Conservation (phyloP, 2,797 vertebrate genomes). For the Neopelma chrysocephalum region DNA sequence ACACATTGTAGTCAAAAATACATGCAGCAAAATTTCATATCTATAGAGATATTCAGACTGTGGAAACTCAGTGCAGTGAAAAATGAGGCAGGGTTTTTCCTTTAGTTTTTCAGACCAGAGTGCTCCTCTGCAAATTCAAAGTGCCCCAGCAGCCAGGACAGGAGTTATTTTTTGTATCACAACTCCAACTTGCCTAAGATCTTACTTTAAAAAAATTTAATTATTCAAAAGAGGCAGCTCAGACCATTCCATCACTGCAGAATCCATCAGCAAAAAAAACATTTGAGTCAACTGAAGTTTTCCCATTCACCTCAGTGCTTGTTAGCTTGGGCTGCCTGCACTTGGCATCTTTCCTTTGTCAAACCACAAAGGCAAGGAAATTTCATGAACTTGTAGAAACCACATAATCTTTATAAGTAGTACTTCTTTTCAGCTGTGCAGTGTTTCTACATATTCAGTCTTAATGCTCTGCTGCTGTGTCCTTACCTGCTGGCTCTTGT, state of each 20-base stretch:
- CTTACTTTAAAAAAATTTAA: background rate
- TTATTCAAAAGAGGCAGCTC: background rate
- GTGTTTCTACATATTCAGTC: background rate
- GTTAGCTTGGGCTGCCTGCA: background rate
- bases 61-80: constrained; percentile 17
- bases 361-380: background rate
- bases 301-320: background rate
- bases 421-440: background rate
- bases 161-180: background rate
- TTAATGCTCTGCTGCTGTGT: background rate
- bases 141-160: background rate
- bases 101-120: background rate
- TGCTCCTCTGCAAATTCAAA: background rate
- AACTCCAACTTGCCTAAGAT: background rate
- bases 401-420: background rate
- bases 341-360: background rate
- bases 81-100: background rate
- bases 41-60: background rate
- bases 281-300: background rate
- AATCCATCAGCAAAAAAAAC: background rate
- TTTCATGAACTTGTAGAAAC: background rate
- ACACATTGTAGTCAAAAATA: background rate
- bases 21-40: background rate
- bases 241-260: background rate
- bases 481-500: background rate